These are phyloP conservation scores for Drosophila auraria DNA, from an alignment of 1,140 invertebrate species.

Conservation along the genomic window DNA sequence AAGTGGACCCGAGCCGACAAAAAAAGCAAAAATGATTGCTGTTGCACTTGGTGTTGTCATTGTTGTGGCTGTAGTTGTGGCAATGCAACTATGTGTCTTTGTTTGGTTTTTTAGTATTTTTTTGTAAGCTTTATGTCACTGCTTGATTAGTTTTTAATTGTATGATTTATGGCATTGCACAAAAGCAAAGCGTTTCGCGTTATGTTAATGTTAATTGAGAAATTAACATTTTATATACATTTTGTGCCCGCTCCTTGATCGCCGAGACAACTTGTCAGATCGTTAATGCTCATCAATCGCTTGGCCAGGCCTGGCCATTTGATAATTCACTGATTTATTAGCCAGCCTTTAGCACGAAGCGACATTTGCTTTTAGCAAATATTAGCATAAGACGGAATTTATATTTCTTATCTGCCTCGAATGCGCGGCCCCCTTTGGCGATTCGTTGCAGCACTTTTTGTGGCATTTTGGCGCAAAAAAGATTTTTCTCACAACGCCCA, in stretches of 20 bases:
- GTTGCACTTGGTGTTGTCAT: constrained; percentile 30
- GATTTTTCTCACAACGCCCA: constrained; percentile 80
- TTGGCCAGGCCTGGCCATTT: constrained; percentile 54
- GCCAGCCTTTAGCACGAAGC: constrained; percentile 68
- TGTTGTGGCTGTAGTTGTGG: constrained; percentile 28
- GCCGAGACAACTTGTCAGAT: constrained; percentile 50
- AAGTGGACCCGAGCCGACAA: constrained; percentile 66
- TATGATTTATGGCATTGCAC: constrained; percentile 81
- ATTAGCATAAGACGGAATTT: constrained; percentile 75
- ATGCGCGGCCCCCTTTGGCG: constrained; percentile 37
- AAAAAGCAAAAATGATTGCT: constrained; percentile 40
- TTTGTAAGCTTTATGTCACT: constrained; percentile 71
- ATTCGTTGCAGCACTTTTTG: constrained; percentile 52
- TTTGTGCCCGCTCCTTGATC: constrained; percentile 19
- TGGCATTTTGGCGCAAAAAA: constrained; percentile 57
- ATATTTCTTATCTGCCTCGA: constrained; percentile 40
- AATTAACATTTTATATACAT: constrained; percentile 70
- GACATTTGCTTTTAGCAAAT: constrained; percentile 81
- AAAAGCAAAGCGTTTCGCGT: constrained; percentile 62
- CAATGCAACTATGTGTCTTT: constrained; percentile 51
- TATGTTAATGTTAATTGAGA: constrained; percentile 79
- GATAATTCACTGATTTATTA: constrained; percentile 78
- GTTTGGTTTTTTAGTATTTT: constrained; percentile 24
- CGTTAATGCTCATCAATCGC: constrained; percentile 75
- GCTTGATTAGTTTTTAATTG: constrained; percentile 83